phyloP scores from a whole-genome alignment of 2,797 vertebrate genomes.

The Notamacropus eugenii region DNA sequence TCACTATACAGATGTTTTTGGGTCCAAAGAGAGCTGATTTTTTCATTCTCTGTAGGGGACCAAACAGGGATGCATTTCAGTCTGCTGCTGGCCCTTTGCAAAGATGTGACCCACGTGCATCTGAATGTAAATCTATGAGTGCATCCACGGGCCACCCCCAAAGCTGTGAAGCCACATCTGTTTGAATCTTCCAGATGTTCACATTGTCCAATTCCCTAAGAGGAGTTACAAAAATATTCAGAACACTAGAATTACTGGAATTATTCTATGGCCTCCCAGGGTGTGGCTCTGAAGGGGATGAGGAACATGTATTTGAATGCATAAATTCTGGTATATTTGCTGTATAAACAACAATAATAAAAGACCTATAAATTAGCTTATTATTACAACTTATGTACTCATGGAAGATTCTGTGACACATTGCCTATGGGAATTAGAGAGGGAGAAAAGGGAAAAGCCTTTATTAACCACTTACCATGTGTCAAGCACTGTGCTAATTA shows the following conservation, averaged over 20 bases:
- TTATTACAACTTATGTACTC: neutral
- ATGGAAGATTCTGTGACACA: neutral
- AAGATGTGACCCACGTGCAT: neutral
- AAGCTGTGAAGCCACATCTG: neutral
- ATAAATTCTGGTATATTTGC: neutral
- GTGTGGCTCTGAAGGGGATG: neutral
- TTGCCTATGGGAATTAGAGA: neutral
- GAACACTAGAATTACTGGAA: slow-evolving; percentile 3
- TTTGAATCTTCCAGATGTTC: slow-evolving; percentile 36
- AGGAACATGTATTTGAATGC: neutral
- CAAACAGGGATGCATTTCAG: neutral
- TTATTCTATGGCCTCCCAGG: slow-evolving; percentile 1
- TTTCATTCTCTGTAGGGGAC: neutral
- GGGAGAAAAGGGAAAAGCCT: neutral
- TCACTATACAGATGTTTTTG: neutral
- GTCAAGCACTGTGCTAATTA: neutral
- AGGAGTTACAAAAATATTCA: slow-evolving; percentile 22
- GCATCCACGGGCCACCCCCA: neutral
- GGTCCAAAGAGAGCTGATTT: neutral
- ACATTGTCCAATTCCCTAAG: slow-evolving; percentile 7
- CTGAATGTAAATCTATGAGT: neutral
- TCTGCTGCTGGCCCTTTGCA: neutral
- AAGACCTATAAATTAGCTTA: neutral
- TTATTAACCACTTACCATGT: neutral
- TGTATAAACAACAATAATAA: neutral